phyloP scores from a whole-genome alignment of 2,113 vertebrate species.

The Psittacara wagleri region DNA sequence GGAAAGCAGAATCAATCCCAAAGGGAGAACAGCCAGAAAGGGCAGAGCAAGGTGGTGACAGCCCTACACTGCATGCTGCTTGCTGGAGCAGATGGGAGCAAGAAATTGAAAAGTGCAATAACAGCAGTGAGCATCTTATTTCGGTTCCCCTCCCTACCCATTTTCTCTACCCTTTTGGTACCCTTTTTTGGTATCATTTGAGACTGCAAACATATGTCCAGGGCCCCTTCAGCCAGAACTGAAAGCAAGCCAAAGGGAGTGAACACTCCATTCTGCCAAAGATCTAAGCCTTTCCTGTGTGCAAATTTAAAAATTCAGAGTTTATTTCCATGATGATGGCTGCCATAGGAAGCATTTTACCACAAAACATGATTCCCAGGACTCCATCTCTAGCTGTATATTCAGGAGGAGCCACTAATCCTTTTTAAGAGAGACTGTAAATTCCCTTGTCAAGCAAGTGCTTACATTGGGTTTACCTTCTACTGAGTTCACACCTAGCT shows the following conservation, averaged over 20 bases:
- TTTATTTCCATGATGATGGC: constrained; percentile 40
- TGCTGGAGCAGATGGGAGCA: not conserved
- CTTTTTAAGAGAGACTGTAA: constrained; percentile 47
- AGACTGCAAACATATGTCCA: not conserved
- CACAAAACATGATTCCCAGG: not conserved
- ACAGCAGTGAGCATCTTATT: not conserved
- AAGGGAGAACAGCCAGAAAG: not conserved
- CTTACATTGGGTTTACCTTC: constrained; percentile 29
- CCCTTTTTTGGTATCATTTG: not conserved
- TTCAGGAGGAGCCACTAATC: constrained; percentile 60
- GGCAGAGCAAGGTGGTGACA: not conserved
- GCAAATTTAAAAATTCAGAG: not conserved
- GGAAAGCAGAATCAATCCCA: not conserved
- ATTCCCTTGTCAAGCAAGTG: constrained; percentile 1
- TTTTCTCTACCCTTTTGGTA: not conserved
- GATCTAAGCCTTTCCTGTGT: constrained; percentile 55
- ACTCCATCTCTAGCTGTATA: constrained; percentile 28
- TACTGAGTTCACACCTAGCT: not conserved
- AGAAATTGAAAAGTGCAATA: not conserved
- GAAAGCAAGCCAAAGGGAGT: constrained; percentile 50
- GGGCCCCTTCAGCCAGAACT: not conserved
- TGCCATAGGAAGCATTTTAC: constrained; percentile 49
- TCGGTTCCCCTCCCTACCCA: not conserved
- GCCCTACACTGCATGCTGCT: not conserved
- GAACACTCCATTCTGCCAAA: constrained; percentile 70